A percentile compares a stretch with the other conserved stretches of the same genome.
Conservation (phyloP, 1,140 invertebrate species). For the Zaprionus gabonicus region DNA sequence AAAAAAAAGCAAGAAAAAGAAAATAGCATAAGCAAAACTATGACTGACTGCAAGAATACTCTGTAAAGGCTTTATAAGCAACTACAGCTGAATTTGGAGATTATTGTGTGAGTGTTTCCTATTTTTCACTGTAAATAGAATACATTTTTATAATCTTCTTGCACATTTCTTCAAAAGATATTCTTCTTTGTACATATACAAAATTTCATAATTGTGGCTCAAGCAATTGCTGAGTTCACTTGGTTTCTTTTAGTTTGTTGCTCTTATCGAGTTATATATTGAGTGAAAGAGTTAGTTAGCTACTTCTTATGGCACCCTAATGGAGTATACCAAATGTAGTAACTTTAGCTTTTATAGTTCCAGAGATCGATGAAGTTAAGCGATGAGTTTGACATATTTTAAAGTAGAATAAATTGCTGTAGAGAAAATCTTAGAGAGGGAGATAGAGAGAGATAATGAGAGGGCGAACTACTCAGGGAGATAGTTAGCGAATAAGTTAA, state of each 20-base stretch:
- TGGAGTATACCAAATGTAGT: not conserved
- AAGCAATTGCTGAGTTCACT: not conserved
- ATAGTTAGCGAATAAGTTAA: not conserved
- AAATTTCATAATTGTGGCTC: not conserved
- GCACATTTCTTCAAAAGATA: not conserved
- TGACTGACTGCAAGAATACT: not conserved
- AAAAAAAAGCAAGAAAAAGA: constrained; percentile 3
- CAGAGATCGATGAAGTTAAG: not conserved
- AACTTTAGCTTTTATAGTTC: not conserved
- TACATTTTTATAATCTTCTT: too few species aligned
- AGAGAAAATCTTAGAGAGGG: too few species aligned
- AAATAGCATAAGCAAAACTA: constrained; percentile 1
- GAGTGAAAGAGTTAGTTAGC: not conserved
- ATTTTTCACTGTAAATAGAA: too few species aligned
- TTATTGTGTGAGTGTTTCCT: too few species aligned
- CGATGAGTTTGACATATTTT: not conserved
- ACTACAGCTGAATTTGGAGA: too few species aligned
- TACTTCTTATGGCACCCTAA: not conserved
- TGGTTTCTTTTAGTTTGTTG: not conserved
- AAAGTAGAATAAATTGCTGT: too few species aligned
- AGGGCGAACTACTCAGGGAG: too few species aligned
- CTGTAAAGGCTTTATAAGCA: not conserved
- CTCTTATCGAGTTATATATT: not conserved
- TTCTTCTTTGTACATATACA: not conserved
- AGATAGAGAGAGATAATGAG: not conserved